These are phyloP conservation scores for Cyanistes caeruleus DNA, from an alignment of 2,113 vertebrate genomes.

Conservation along the genomic window DNA sequence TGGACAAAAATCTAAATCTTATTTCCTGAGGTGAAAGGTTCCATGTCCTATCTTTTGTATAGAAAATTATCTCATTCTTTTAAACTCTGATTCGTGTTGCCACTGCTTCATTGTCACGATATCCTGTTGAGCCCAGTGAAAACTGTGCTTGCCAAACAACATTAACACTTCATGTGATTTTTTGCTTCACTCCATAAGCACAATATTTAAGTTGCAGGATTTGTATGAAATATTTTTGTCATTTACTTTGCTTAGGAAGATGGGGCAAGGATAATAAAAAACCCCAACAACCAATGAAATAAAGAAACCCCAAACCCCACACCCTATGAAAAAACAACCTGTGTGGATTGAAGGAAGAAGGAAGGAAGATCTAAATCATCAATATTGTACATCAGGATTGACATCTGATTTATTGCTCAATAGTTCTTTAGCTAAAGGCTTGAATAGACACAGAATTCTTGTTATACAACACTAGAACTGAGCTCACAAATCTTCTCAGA, in stretches of 20 bases:
- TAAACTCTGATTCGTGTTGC: neutral
- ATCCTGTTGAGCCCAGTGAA: neutral
- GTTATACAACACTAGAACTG: neutral
- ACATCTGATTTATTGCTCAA: neutral
- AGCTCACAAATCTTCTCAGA: neutral
- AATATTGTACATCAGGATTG: neutral
- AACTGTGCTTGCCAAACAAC: neutral
- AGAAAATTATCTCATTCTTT: neutral
- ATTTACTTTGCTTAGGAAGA: neutral
- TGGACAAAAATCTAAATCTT: neutral
- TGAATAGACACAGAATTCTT: neutral
- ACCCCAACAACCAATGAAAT: neutral
- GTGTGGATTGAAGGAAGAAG: neutral
- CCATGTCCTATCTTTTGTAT: neutral
- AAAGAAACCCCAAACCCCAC: accelerated
- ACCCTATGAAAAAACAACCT: neutral
- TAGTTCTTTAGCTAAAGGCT: neutral
- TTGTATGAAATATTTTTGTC: neutral
- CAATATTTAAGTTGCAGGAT: neutral
- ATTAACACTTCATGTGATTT: neutral
- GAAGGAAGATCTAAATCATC: neutral
- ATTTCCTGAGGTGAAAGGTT: neutral
- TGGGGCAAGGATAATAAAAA: neutral
- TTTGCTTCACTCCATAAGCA: neutral
- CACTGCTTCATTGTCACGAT: neutral